Base-by-base conservation (phyloP, 2,888 invertebrate species). In the Nebria brevicollis region DNA sequence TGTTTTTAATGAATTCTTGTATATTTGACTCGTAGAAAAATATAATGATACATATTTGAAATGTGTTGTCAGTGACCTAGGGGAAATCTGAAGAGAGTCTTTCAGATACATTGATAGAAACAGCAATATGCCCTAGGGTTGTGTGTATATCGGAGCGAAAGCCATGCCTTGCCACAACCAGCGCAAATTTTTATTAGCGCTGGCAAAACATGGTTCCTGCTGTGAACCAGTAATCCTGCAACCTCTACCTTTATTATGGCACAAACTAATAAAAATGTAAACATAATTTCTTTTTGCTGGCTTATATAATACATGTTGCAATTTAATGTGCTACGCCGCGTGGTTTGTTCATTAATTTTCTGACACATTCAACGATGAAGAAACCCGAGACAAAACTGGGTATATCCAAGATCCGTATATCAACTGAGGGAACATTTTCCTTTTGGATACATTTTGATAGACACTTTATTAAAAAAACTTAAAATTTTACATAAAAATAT, bases 211-310 rank as follows among this genome's bases (percentile, higher is more conserved):
- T 54, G 54, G 8, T 54, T 54, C 54, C 54, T 13, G 54, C 54
- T 54, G 54, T 54, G 54, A 54, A 54, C 4, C 54, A 11, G 54
- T 54, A 54, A 54, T 34, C 34, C 34, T 34, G 34, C 34, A 34
- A 34, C 34, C 34, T 34, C 34, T 34, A 5, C 54, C 54, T 11
- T 54, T 54, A 54, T 54, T 54, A 54, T 54, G 54, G 54, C 11
- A 8, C 54, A 54, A 54, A 54, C 54, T 54, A 54, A 54, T 54
- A 54, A 54, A 54, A 54, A 54, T 54, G 54, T 54, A 54, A 54
- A 54, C 54, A 54, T 54, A 54, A 54, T 54, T 54, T 54, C 54
- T 54, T 54, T 54, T 54, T 54, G 54, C 54, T 54, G 54, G 54
- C 54, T 6, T 54, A 54, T 2, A 5, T 54, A 11, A 54, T 54